Conservation (phyloP, 2,888 invertebrate genomes). For the Escarpia spicata region DNA sequence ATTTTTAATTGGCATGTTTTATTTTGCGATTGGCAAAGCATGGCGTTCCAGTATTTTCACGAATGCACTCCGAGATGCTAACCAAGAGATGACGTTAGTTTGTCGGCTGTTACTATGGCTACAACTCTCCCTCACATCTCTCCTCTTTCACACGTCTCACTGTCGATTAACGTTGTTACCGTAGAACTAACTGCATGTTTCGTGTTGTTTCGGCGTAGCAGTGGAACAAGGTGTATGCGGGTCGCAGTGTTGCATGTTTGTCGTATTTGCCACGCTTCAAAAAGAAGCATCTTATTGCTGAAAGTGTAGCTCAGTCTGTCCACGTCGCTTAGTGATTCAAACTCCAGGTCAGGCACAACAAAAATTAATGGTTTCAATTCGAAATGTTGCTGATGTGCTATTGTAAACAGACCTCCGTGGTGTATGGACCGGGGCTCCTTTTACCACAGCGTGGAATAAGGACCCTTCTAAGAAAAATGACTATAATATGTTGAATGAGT, state of each 20-base stretch:
- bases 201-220: background rate
- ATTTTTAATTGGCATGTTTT: conserved; percentile 6
- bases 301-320: background rate
- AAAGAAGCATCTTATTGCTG: background rate
- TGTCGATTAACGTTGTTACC: background rate
- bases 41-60: conserved; percentile 13
- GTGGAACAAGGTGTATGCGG: background rate
- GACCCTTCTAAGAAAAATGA: no score
- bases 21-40: conserved; percentile 16
- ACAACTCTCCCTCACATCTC: background rate
- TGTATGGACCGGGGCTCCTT: no score
- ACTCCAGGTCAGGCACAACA: background rate
- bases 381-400: background rate
- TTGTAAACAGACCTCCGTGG: background rate
- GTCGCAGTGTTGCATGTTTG: background rate
- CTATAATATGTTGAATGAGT: no score
- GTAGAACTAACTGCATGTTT: background rate
- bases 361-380: background rate
- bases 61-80: background rate
- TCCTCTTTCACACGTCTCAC: background rate
- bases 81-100: background rate
- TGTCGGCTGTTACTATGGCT: background rate
- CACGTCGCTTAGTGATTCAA: background rate
- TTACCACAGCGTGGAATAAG: no score
- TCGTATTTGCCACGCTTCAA: background rate